These are phyloP conservation scores for Microcebus griseorufus DNA, from an alignment of 2,113 vertebrate genomes.

Conservation along the genomic window DNA sequence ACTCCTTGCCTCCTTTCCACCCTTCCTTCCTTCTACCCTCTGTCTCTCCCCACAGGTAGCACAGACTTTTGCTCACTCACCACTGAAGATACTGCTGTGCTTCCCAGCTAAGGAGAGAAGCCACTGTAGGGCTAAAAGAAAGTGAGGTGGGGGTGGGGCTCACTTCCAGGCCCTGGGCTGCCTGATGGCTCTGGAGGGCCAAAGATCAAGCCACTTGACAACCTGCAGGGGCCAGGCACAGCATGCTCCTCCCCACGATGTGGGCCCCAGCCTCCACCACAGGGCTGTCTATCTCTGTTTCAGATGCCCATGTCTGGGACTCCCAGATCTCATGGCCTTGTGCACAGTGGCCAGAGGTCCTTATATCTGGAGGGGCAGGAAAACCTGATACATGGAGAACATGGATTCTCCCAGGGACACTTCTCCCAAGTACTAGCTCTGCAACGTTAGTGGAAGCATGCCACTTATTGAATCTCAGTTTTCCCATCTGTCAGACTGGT, in stretches of 20 bases:
- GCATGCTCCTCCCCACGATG: background rate
- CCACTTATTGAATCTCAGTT: conserved; percentile 40
- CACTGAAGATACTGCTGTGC: conserved; percentile 19
- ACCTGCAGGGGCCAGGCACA: conserved; percentile 42
- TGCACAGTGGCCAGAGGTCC: conserved; percentile 15
- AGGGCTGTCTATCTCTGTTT: conserved; percentile 60
- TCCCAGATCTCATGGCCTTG: conserved; percentile 2
- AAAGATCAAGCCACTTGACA: conserved; percentile 25
- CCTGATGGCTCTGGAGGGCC: conserved; percentile 16
- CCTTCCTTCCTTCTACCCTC: background rate
- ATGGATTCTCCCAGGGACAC: conserved; percentile 57
- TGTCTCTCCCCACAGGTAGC: conserved; percentile 58
- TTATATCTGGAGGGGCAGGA: conserved; percentile 35
- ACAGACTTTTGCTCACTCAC: conserved; percentile 67
- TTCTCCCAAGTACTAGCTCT: conserved; percentile 44
- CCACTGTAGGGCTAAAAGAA: conserved; percentile 43
- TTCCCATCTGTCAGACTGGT: conserved; percentile 50
- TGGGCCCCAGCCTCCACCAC: conserved; percentile 29
- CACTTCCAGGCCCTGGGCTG: conserved; percentile 9
- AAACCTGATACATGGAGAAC: conserved; percentile 34
- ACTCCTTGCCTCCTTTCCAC: background rate
- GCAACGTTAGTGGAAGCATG: conserved; percentile 52
- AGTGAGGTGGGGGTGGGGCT: background rate
- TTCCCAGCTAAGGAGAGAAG: conserved; percentile 44
- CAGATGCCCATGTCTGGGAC: conserved; percentile 1